Base-by-base conservation (phyloP, 2,888 invertebrate species). In the Drosophila kambysellisi region DNA sequence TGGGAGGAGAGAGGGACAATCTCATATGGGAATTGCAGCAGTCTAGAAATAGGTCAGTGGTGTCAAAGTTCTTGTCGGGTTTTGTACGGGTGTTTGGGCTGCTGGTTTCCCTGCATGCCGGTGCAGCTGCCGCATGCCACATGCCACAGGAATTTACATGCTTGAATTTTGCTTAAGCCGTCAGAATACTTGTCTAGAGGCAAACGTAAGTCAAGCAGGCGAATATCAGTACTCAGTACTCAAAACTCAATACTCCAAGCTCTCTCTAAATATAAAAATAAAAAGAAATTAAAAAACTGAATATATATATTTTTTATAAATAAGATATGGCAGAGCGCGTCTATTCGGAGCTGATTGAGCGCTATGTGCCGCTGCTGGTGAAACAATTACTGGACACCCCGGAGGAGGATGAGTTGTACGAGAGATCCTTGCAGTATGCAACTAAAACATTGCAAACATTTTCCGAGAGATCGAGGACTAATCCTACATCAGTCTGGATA, bases 131-230 rank as follows among this genome's bases (percentile, higher is more conserved):
- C 54, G n/a, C 58, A 63, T 72, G 77, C 46, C 46, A 25, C 75
- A 77, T 61, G 74, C 80, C 87, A 82, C 78, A 68, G 70, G 87
- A 87, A 86, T 87, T 83, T 87, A 54, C 83, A 83, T 81, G 81
- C 72, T 75, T 74, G 76, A 82, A 72, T 81, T 69, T 71, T 69
- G 8, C 56, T 69, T 66, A 81, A 85, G 70, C 72, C 37, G 50
- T 59, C 69, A 53, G 29, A 32, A 33, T 8, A 60, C 37, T 70
- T 62, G 62, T 53, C 52, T 69, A 54, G 39, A 65, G 57, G 50
- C 66, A 39, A 58, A 43, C 57, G 33, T 67, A 60, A 65, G 75
- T 75, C 54, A 37, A 25, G 70, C 48, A 72, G 56, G 56, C 51
- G 54, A 65, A 61, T 61, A 68, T 57, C 64, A 61, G 52, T 25